These are phyloP conservation scores for Eucera pruinosa DNA, from an alignment of 2,888 invertebrate species.

Conservation along the genomic window DNA sequence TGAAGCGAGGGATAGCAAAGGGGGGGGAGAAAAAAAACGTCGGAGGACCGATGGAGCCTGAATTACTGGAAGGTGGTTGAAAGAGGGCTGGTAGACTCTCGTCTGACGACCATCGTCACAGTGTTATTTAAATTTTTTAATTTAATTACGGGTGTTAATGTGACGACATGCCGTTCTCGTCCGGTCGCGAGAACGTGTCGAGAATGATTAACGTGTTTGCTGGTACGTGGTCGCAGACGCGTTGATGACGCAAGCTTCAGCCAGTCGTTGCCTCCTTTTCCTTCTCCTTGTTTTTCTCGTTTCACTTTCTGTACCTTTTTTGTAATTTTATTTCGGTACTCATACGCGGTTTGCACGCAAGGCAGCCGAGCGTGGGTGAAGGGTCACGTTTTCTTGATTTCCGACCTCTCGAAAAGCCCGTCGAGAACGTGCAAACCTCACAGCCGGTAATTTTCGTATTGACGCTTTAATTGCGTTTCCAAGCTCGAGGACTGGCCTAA, in stretches of 20 bases:
- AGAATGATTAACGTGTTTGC: constrained; percentile 66
- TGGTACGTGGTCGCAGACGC: constrained; percentile 45
- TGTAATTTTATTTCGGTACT: constrained; percentile 33
- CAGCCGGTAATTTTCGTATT: constrained; percentile 44
- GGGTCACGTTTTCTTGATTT: constrained; percentile 46
- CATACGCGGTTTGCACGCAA: constrained; percentile 8
- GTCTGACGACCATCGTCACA: constrained; percentile 31
- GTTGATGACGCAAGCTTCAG: constrained; percentile 54
- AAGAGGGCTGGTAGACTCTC: constrained; percentile 33
- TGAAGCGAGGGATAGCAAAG: constrained; percentile 36
- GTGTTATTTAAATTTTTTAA: constrained; percentile 75
- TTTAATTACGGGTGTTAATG: constrained; percentile 67
- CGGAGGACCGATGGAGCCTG: constrained; percentile 41
- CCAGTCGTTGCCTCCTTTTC: constrained; percentile 7
- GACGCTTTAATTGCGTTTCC: constrained; percentile 34
- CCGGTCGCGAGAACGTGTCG: constrained; percentile 45
- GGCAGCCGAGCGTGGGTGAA: constrained; percentile 6
- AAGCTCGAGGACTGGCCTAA: background rate
- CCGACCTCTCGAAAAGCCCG: constrained; percentile 22
- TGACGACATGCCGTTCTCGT: constrained; percentile 54
- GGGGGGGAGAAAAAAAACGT: background rate
- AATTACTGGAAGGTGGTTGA: constrained; percentile 38
- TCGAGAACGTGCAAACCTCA: constrained; percentile 30
- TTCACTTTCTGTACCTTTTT: background rate
- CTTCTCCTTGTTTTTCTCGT: background rate